Evolutionary conservation across 1,140 invertebrate genomes (phyloP).

Genomic region (Cephus cinctus): DNA sequence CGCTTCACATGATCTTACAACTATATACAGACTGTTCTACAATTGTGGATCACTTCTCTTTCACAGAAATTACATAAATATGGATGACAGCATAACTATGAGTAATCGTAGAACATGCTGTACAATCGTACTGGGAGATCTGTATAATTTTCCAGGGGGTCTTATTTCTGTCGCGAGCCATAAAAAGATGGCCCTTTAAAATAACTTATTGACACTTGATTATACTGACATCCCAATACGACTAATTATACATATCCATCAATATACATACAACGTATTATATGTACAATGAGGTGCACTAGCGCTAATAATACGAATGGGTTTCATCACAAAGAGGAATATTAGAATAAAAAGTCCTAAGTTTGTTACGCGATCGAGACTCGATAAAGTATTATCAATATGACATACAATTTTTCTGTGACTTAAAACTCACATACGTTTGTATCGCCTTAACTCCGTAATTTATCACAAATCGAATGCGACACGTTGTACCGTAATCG

Average conservation of each 20-base stretch:
- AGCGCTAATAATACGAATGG: constrained; percentile 6
- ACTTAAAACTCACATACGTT: constrained; percentile 3
- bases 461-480: constrained; percentile 1
- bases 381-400: constrained; percentile 5
- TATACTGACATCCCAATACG: too few relatives aligned
- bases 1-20: too few relatives aligned
- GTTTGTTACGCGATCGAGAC: neutral
- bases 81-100: too few relatives aligned
- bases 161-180: too few relatives aligned
- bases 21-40: too few relatives aligned
- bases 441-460: neutral
- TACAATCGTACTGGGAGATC: too few relatives aligned
- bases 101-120: too few relatives aligned
- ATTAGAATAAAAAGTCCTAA: neutral
- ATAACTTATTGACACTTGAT: too few relatives aligned
- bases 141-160: too few relatives aligned
- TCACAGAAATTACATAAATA: too few relatives aligned
- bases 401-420: constrained; percentile 8
- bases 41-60: too few relatives aligned
- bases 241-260: neutral
- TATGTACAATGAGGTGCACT: constrained; percentile 1
- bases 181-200: too few relatives aligned
- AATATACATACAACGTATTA: neutral
- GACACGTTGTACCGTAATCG: neutral
- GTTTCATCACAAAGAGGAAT: constrained; percentile 1